Percentiles rank a stretch among this genome's conserved stretches.
Evolutionary conservation across 2,113 vertebrate species (phyloP).

Genomic region (Jaculus jaculus): DNA sequence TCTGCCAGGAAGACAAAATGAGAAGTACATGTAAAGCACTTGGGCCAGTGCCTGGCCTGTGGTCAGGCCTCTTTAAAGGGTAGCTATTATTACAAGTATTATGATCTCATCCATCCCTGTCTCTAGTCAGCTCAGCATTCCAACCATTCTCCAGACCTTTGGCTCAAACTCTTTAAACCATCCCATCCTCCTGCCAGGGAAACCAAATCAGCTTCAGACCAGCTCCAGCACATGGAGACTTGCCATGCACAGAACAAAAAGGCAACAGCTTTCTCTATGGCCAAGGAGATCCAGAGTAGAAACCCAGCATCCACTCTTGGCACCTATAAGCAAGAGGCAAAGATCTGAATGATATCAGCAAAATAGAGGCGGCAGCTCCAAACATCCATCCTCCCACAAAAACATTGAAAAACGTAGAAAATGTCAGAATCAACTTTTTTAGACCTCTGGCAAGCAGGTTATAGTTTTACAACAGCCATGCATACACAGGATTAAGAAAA

Average conservation of each 20-base stretch:
- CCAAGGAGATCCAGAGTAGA: conserved; percentile 2
- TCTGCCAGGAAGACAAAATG: conserved; percentile 54
- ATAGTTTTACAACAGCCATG: neutral
- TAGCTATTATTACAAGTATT: conserved; percentile 64
- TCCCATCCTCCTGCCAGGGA: conserved; percentile 7
- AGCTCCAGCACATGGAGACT: conserved; percentile 1
- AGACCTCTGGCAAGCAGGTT: conserved; percentile 33
- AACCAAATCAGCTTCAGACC: conserved; percentile 32
- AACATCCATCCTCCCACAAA: neutral
- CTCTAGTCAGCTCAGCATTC: conserved; percentile 61
- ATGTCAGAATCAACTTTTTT: neutral
- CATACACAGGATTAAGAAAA: neutral
- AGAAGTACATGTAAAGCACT: conserved; percentile 41
- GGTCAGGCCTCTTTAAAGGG: conserved; percentile 52
- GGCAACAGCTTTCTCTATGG: neutral
- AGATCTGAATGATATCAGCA: neutral
- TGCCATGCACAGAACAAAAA: conserved; percentile 16
- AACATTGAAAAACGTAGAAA: conserved; percentile 2
- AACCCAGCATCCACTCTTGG: neutral
- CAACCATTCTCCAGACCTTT: conserved; percentile 56
- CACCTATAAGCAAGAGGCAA: neutral
- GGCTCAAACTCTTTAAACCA: conserved; percentile 45
- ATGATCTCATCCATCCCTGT: conserved; percentile 55
- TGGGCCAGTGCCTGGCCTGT: conserved; percentile 36
- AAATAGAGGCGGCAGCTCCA: neutral